phyloP scores from a whole-genome alignment of 1,140 invertebrate species.

The Cyphomyrmex costatus region DNA sequence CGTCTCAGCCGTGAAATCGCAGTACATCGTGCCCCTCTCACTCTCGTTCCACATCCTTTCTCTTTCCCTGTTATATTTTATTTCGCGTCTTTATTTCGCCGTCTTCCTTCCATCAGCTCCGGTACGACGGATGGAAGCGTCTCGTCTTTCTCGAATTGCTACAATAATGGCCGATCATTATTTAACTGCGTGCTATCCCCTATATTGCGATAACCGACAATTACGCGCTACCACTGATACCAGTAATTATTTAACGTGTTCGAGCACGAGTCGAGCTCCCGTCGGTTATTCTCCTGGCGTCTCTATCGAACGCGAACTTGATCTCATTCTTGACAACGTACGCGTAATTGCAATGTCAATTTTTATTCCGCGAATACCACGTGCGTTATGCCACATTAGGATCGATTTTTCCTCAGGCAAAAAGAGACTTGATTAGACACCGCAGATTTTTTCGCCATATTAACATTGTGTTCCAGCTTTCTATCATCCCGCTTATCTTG shows the following conservation, averaged over 20 bases:
- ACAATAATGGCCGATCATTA: conserved; percentile 50
- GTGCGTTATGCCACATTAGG: not conserved
- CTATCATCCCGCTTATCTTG: not conserved
- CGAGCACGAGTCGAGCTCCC: not conserved
- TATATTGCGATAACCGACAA: conserved; percentile 50
- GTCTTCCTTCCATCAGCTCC: not conserved
- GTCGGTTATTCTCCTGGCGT: not conserved
- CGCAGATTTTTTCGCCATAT: not conserved
- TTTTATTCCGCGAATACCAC: not conserved
- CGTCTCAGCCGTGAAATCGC: conserved; percentile 65
- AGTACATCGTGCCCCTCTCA: conserved; percentile 29
- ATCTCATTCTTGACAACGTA: conserved; percentile 9
- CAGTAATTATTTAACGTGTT: conserved; percentile 46
- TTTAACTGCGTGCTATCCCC: conserved; percentile 31
- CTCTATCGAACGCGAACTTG: conserved; percentile 32
- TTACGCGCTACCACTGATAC: conserved; percentile 48
- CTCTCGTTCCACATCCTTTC: conserved; percentile 37
- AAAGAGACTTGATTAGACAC: not conserved
- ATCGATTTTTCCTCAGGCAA: conserved; percentile 7
- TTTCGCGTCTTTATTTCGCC: not conserved
- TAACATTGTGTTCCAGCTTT: conserved; percentile 9
- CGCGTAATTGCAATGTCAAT: conserved; percentile 5
- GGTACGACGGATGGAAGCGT: not conserved
- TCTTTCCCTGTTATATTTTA: conserved; percentile 5
- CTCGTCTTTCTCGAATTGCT: conserved; percentile 3